Evolutionary conservation across 2,797 vertebrate species (phyloP).

Genomic region (Morelia viridis): DNA sequence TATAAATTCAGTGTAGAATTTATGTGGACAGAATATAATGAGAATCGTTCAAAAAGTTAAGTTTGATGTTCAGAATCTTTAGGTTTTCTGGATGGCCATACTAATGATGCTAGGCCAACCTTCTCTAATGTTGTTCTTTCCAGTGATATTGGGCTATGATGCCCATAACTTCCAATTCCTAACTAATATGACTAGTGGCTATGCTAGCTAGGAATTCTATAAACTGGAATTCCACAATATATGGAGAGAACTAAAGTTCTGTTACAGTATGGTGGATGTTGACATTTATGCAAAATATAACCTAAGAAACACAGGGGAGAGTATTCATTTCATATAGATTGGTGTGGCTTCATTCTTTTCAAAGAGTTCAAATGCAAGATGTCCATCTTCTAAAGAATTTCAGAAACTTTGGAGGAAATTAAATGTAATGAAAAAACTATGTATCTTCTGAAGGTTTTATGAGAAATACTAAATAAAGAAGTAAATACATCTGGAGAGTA

Average conservation of each 20-base stretch:
- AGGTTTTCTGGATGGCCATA: neutral
- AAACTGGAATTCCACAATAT: neutral
- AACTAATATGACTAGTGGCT: neutral
- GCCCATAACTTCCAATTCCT: neutral
- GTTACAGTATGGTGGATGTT: neutral
- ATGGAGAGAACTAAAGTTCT: neutral
- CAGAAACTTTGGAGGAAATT: neutral
- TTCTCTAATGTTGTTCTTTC: neutral
- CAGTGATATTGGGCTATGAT: neutral
- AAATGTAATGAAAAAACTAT: neutral
- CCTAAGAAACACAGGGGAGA: neutral
- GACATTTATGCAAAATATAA: neutral
- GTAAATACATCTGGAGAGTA: neutral
- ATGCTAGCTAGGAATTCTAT: neutral
- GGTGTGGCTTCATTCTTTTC: neutral
- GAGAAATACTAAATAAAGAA: neutral
- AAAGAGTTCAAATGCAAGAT: neutral
- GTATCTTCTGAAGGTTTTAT: neutral
- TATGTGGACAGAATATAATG: neutral
- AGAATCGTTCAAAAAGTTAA: neutral
- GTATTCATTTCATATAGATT: neutral
- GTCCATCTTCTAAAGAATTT: neutral
- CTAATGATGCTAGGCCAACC: accelerated
- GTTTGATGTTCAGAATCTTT: neutral
- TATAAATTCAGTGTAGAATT: conserved; percentile 7